phyloP scores from a whole-genome alignment of 1,140 invertebrate species.

The Drosophila carrolli region DNA sequence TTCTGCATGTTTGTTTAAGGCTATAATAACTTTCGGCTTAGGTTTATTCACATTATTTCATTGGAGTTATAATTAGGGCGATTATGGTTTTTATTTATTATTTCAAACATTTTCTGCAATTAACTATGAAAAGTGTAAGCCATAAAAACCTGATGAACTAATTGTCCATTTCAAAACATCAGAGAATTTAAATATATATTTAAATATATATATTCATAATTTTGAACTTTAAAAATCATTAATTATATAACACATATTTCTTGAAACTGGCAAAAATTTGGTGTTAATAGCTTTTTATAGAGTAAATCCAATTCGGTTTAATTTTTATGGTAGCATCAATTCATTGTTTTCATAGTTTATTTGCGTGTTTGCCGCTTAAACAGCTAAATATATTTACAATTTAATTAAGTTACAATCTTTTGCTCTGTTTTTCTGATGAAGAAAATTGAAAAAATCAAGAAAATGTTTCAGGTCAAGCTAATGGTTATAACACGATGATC shows the following conservation, averaged over 20 bases:
- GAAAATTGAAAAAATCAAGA: conserved; percentile 26
- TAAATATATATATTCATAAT: too few species aligned
- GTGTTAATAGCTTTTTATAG: not conserved
- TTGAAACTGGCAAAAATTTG: too few species aligned
- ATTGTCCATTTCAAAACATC: too few species aligned
- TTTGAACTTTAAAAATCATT: not conserved
- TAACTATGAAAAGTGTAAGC: too few species aligned
- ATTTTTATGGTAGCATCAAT: not conserved
- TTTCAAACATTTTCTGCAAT: too few species aligned
- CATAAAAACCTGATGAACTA: too few species aligned
- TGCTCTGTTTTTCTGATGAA: conserved; percentile 17
- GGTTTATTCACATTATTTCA: not conserved
- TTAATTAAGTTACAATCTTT: conserved; percentile 46
- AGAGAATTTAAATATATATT: too few species aligned
- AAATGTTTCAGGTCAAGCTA: conserved; percentile 37
- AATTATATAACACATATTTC: too few species aligned
- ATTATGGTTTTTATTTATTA: too few species aligned
- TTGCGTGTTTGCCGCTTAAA: conserved; percentile 51
- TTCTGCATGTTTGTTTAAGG: conserved; percentile 21
- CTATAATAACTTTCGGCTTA: not conserved
- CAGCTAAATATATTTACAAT: conserved; percentile 52
- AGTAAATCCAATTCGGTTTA: conserved; percentile 2
- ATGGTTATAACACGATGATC: conserved; percentile 47
- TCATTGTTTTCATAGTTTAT: conserved; percentile 33
- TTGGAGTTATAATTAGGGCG: too few species aligned